Conservation (phyloP, 2,113 vertebrate species). For the Odocoileus virginianus region DNA sequence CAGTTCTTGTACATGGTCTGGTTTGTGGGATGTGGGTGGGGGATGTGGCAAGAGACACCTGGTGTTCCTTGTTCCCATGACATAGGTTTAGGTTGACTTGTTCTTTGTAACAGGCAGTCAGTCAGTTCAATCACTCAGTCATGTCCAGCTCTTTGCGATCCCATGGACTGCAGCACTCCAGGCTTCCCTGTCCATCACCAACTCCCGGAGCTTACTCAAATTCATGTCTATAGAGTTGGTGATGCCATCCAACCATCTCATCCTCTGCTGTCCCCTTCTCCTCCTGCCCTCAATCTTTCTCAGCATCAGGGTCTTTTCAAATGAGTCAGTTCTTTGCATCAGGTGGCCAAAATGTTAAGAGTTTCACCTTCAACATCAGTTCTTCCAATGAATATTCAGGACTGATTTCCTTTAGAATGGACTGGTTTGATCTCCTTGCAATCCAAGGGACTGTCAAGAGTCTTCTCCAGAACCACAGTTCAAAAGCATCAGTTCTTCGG, state of each 20-base stretch:
- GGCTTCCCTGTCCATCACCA: background rate
- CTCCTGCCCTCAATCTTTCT: background rate
- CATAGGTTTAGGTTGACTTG: background rate
- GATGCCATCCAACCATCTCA: background rate
- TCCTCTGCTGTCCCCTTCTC: background rate
- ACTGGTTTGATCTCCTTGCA: background rate
- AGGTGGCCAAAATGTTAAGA: background rate
- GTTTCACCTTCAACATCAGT: background rate
- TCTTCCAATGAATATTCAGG: background rate
- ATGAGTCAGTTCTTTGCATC: background rate
- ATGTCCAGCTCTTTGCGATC: background rate
- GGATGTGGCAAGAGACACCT: background rate
- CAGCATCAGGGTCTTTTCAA: background rate
- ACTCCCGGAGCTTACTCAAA: background rate
- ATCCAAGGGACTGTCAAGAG: background rate
- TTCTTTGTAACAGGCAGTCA: background rate
- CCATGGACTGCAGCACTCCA: background rate
- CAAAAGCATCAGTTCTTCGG: background rate
- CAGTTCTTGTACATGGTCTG: background rate
- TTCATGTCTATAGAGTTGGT: accelerated
- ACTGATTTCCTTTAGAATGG: background rate
- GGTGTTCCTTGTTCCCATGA: background rate
- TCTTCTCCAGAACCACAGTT: background rate
- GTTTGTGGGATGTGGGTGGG: background rate
- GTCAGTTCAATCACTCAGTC: background rate